Conservation (phyloP, 64 coral and sea anemone genomes). For the Actinia tenebrosa region DNA sequence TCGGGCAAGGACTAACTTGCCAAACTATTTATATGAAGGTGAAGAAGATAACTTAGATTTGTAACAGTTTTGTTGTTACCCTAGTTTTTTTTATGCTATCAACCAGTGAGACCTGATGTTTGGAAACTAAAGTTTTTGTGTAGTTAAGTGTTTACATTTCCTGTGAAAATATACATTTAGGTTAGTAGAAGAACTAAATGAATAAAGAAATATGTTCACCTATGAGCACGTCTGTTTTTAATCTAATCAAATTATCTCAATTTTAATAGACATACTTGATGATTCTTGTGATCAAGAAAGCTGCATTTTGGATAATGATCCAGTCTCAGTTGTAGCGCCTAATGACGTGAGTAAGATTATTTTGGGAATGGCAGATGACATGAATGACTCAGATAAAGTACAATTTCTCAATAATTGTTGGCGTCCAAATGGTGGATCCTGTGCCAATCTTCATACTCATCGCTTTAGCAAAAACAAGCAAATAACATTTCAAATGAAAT, state of each 20-base stretch:
- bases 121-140: no score
- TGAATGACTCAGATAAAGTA: conserved; percentile 20
- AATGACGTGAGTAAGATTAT: conserved; percentile 18
- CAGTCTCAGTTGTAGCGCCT: conserved; percentile 20
- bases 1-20: conserved; percentile 24
- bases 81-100: conserved; percentile 7
- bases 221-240: conserved; percentile 7
- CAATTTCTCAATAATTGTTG: no score
- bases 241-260: not conserved
- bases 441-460: conserved; percentile 10
- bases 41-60: conserved; percentile 12
- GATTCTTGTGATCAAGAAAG: not conserved
- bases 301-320: conserved; percentile 4
- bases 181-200: not conserved
- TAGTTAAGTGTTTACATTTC: no score
- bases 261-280: conserved; percentile 8
- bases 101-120: not conserved
- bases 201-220: conserved; percentile 2
- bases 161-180: no score
- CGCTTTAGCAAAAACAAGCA: not conserved
- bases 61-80: not conserved
- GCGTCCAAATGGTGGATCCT: not conserved
- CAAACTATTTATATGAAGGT: conserved; percentile 34
- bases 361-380: not conserved
- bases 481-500: not conserved